Conservation (phyloP, 23 tunicate species). For the Phallusia fumigata region DNA sequence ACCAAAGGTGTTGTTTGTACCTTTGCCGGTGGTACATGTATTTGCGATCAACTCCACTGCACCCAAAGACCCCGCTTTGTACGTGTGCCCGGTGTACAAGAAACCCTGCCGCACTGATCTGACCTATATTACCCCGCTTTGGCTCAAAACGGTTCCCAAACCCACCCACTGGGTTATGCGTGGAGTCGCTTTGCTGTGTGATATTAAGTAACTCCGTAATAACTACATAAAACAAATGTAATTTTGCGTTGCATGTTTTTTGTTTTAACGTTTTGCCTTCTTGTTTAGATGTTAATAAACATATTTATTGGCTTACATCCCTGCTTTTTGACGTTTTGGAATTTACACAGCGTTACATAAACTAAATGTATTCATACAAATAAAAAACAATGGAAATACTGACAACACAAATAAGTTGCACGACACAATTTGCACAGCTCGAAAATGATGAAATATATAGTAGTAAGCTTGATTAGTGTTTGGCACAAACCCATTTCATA, state of each 20-base stretch:
- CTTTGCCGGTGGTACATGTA: constrained; percentile 91
- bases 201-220: constrained; percentile 61
- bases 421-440: constrained; percentile 8
- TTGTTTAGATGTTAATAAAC: background rate
- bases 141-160: constrained; percentile 74
- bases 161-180: constrained; percentile 95
- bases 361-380: background rate
- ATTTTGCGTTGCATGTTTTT: background rate
- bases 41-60: constrained; percentile 94
- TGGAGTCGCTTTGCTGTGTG: constrained; percentile 97
- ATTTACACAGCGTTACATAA: background rate
- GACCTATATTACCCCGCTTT: constrained; percentile 87
- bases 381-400: background rate
- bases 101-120: constrained; percentile 98
- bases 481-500: constrained; percentile 87
- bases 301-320: background rate
- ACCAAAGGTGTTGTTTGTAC: constrained; percentile 92
- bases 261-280: background rate
- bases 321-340: too few species aligned
- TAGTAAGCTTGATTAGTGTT: constrained; percentile 19
- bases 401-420: background rate
- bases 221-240: background rate
- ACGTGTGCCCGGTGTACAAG: constrained; percentile 97
- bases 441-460: background rate
- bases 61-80: constrained; percentile 88